Base-by-base conservation (phyloP, 2,888 invertebrate genomes). In the Malachius bipustulatus region DNA sequence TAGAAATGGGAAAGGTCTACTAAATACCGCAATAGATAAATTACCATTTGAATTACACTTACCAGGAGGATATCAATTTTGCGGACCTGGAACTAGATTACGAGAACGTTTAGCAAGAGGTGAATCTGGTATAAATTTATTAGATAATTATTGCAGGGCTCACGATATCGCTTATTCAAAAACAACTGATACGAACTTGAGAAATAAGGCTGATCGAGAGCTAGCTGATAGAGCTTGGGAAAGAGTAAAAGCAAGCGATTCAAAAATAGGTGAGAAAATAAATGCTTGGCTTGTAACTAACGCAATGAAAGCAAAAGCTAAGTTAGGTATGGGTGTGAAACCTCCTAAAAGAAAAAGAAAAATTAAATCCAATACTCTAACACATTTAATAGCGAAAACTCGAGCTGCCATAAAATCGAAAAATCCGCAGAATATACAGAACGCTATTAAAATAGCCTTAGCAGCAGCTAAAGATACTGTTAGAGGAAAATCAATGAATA, bases 201-300 rank as follows among this genome's bases (percentile, higher is more conserved):
- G 55, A 31, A 47, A 55, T 34, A 40, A 37, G 29, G 58, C 57
- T 2, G 57, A 62, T 47, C 39, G 46, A 37, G 24, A 44, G 13
- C 39, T 59, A 4, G 40, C 44, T 4, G 44, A 52, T 28, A 47
- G 46, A 45, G 57, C 52, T 15, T 44, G 35, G 45, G 11, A 49
- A 30, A 43, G 51, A 14, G 43, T 51, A 14, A 37, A 36, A 10
- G 37, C 53, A 3, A 43, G 36, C 40, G 51, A 55, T 42, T 39
- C 51, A 4, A 45, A 36, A 14, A 10, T 48, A 12, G 45, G 47
- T 6, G 52, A 55, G 49, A 50, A 48, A 45, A 36, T 47, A 10
- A 48, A 47, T 11, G 45, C 51, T 3, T 48, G 36, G 37, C 27
- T 42, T 27, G 50, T 54, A 12, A 35, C 47, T 6, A 47, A 46